These are phyloP conservation scores for Sarcophaga peregrina DNA, from an alignment of 1,140 invertebrate species.

Conservation along the genomic window DNA sequence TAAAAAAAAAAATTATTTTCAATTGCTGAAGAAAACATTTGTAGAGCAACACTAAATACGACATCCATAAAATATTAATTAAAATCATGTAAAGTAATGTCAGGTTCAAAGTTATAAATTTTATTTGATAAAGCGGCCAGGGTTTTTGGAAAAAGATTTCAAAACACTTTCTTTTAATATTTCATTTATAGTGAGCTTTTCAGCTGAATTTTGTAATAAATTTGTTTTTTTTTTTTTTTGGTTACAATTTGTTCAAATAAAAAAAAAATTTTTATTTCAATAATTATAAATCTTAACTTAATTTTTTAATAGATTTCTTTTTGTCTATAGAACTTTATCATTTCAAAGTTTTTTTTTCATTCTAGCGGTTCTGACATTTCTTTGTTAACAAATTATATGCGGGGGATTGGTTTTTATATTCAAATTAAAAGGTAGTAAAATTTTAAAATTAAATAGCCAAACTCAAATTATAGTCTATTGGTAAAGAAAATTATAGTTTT, in stretches of 20 bases:
- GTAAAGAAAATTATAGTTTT: constrained; percentile 19
- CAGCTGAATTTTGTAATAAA: no score
- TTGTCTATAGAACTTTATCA: background rate
- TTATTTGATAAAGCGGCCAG: background rate
- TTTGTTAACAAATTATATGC: background rate
- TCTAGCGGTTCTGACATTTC: background rate
- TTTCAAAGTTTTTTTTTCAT: background rate
- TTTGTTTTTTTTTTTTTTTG: background rate
- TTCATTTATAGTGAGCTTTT: no score
- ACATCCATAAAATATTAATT: constrained; percentile 10
- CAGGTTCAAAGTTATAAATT: constrained; percentile 40
- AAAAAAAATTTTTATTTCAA: background rate
- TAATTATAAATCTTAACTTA: background rate
- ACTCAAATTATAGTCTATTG: background rate
- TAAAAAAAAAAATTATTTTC: no score
- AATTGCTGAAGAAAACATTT: constrained; percentile 19
- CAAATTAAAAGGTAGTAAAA: constrained; percentile 13
- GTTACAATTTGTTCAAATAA: background rate
- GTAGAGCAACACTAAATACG: background rate
- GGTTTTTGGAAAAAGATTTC: background rate
- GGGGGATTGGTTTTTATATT: background rate
- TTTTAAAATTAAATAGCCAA: background rate
- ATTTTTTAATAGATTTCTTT: background rate
- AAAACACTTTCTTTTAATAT: background rate
- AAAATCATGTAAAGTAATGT: constrained; percentile 11